Evolutionary conservation across 2,888 invertebrate genomes (phyloP).

Genomic region (Polyommatus icarus): DNA sequence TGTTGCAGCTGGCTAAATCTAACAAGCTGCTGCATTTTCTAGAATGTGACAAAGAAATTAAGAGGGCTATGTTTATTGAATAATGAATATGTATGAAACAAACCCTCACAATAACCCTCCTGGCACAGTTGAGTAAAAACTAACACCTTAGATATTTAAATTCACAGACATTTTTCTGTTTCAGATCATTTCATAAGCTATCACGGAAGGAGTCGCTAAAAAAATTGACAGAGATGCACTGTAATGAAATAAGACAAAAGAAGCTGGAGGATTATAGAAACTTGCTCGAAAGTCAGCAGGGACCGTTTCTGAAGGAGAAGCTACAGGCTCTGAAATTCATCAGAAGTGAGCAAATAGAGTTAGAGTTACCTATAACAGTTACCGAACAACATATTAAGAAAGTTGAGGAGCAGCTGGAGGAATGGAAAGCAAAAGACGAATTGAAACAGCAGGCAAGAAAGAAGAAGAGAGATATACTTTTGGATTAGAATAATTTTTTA

Average conservation of each 20-base stretch:
- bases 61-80: too few species aligned
- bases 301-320: constrained; percentile 87
- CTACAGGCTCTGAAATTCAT: constrained; percentile 85
- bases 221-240: constrained; percentile 86
- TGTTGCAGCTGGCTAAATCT: too few species aligned
- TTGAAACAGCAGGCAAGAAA: constrained; percentile 65
- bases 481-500: constrained; percentile 48
- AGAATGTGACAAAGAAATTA: too few species aligned
- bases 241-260: constrained; percentile 83
- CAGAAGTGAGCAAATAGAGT: constrained; percentile 86
- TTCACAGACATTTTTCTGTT: constrained; percentile 40
- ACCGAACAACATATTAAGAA: constrained; percentile 84
- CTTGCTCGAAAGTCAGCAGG: constrained; percentile 85
- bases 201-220: constrained; percentile 87
- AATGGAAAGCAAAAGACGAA: constrained; percentile 68
- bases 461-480: constrained; percentile 61
- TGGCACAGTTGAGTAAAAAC: too few species aligned
- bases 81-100: too few species aligned
- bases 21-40: too few species aligned
- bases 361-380: constrained; percentile 83
- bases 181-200: constrained; percentile 77
- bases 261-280: constrained; percentile 84
- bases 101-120: too few species aligned
- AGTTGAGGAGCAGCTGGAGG: constrained; percentile 77
- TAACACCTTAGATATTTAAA: neutral